Evolutionary conservation across 2,113 vertebrate genomes (phyloP), one percentile per base, ranked within the genome.

Genomic region (Xiphophorus hellerii): DNA sequence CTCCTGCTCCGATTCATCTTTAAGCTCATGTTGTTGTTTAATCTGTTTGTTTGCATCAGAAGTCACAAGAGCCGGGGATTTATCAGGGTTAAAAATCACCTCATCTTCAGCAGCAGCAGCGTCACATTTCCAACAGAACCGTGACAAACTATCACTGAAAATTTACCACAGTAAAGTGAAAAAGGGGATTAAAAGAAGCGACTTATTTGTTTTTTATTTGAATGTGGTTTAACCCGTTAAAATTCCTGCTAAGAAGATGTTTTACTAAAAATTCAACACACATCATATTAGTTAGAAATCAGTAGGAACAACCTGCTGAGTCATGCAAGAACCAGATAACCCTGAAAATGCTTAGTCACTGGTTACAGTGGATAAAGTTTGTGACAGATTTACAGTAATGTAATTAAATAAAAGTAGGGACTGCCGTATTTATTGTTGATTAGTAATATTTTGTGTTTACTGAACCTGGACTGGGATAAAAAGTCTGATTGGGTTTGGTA

Each of bases 21-120:
- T 58, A 3, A 74, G 44, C 10, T 22, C 44, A 71, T 61, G 72
- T 74, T 77, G 83, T 84, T 79, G 83, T 84, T 81, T 87, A 85
- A 89, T 88, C 80, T 73, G 79, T 85, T 82, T 84, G 71, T 69
- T 67, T 54, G 44, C 44, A 37, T 77, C 72, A 31, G 73, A 88
- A 77, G 79, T 87, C 78, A 69, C 82, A 61, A 66, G 70, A 73
- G 73, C 83, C 81, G 66, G 44, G 78, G 80, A 80, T 66, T 69
- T 83, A 90, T 91, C 87, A 31, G 25, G 44, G 22, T 54, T 1
- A 15, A 62, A 82, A 73, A 73, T 79, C 66, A 28, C 71, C 51
- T 37, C 35, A 37, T 37, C 35, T 12, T 37, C 35, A 37, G 35
- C 35, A 37, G 35, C 35, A 78, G 77, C 71, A 62, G 65, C 73